Evolutionary conservation across 1,140 invertebrate species (phyloP), one percentile per base, ranked within the genome.

Genomic region (Cydia pomonella): DNA sequence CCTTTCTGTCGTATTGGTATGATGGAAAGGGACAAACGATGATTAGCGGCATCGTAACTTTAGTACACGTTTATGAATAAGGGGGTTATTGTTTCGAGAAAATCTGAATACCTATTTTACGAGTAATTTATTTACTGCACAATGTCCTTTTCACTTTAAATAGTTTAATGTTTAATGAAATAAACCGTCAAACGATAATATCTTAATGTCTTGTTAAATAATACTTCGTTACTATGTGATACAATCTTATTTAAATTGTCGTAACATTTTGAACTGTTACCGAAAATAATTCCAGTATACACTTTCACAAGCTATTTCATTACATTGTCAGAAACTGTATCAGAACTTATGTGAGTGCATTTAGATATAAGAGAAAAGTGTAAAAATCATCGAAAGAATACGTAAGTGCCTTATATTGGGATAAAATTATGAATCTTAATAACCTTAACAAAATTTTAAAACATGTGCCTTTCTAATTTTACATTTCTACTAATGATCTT

Each of bases 341-440:
- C 53, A 23, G 29, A 12, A 33, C 23, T 69, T 69, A 69, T 38
- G 64, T 69, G 41, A 69, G n/a, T 69, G 16, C 23, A 29, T 41
- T 38, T 69, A 69, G 64, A 38, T 33, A 18, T 69, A 69, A 69
- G 63, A 9, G 64, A 41, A 53, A 53, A 41, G 16, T 69, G 64
- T 69, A 18, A 69, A 69, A 69, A 38, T 66, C 27, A 66, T 66
- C 64, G 64, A 69, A 41, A 9, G n/a, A 69, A 33, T 18, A 69
- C 64, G 64, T 64, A 69, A 69, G 64, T 69, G 64, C 64, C 64
- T 69, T 69, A 33, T 33, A 9, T 69, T 69, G n/a, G 25, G 64
- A 33, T 38, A 33, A 41, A 69, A 69, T 69, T 69, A 69, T 69
- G 64, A 69, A 69, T 69, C 64, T 69, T 69, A 69, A 33, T 69